These are phyloP conservation scores for Sardina pilchardus DNA, from an alignment of 2,113 vertebrate species.

Conservation along the genomic window DNA sequence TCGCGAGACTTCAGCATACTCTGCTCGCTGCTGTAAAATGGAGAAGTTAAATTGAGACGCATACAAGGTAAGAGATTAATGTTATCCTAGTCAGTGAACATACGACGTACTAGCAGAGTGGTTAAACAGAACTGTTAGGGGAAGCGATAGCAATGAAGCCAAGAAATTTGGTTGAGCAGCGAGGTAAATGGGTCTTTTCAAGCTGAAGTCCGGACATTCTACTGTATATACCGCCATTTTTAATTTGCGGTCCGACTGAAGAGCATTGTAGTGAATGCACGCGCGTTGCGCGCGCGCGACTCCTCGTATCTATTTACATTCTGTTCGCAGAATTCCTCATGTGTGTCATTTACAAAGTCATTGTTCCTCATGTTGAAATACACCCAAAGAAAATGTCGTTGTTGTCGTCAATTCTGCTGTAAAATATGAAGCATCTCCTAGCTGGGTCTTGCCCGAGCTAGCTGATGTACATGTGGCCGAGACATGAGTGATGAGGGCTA, in stretches of 20 bases:
- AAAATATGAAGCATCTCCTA: background rate
- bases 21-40: constrained; percentile 76
- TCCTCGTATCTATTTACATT: constrained; percentile 25
- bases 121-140: background rate
- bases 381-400: background rate
- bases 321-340: background rate
- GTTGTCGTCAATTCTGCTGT: background rate
- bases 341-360: constrained; percentile 15
- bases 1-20: constrained; percentile 71
- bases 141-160: background rate
- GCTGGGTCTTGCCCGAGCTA: background rate
- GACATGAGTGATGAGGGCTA: constrained; percentile 14
- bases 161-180: background rate
- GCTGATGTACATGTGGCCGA: constrained; percentile 19
- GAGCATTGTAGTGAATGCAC: constrained; percentile 70
- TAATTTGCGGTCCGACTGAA: constrained; percentile 70
- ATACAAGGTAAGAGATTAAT: constrained; percentile 71
- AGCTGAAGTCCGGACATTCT: constrained; percentile 58
- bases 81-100: constrained; percentile 38
- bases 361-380: background rate
- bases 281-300: constrained; percentile 51
- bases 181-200: constrained; percentile 43
- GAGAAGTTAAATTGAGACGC: constrained; percentile 76
- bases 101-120: background rate
- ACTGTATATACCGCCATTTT: constrained; percentile 80